Conservation (phyloP, 1,140 invertebrate species). For the Tyrophagus putrescentiae region DNA sequence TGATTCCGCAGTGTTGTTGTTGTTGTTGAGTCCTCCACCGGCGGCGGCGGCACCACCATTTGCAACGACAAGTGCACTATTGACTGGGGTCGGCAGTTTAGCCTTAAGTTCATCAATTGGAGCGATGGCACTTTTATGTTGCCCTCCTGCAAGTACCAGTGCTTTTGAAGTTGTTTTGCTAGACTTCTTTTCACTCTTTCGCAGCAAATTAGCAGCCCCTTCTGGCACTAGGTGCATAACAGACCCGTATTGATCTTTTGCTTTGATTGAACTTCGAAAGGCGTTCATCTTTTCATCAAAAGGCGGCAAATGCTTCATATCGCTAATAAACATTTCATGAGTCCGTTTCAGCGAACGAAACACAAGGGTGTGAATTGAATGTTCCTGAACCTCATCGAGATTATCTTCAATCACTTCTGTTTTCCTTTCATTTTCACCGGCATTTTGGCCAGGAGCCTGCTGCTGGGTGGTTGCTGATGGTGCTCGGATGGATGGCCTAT, state of each 20-base stretch:
- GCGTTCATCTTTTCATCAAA: constrained; percentile 62
- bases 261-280: constrained; percentile 53
- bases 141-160: not conserved
- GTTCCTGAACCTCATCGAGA: constrained; percentile 39
- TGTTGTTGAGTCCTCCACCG: not conserved
- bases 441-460: not conserved
- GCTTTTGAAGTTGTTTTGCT: not conserved
- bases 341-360: constrained; percentile 92
- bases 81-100: constrained; percentile 2
- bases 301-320: constrained; percentile 72
- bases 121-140: not conserved
- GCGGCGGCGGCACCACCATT: not conserved
- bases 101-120: constrained; percentile 12
- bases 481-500: constrained; percentile 2
- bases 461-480: not conserved
- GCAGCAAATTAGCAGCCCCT: constrained; percentile 27
- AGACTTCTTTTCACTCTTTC: constrained; percentile 4
- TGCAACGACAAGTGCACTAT: not conserved
- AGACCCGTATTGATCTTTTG: constrained; percentile 66
- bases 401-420: not conserved
- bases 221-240: constrained; percentile 64
- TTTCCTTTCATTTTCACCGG: not conserved
- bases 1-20: not conserved
- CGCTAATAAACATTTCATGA: constrained; percentile 90
- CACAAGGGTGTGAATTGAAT: constrained; percentile 89